Evolutionary conservation across 2,888 invertebrate genomes (phyloP).

Genomic region (Drosophila rubida): DNA sequence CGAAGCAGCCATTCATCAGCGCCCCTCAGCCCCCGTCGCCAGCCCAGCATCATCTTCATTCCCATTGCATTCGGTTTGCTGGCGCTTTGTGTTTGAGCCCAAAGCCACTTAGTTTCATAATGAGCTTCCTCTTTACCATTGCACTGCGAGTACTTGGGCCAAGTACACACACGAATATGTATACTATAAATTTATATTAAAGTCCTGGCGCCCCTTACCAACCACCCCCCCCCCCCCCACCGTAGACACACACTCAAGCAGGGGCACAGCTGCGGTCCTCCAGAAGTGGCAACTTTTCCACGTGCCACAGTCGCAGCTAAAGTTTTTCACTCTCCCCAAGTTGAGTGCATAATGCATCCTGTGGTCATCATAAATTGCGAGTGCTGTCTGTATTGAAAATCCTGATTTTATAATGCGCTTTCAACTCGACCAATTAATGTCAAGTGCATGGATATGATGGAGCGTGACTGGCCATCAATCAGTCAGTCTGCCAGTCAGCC

Average conservation of each 20-base stretch:
- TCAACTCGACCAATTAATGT: conserved; percentile 60
- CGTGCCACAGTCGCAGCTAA: conserved; percentile 42
- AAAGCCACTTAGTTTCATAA: conserved; percentile 60
- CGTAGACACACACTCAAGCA: background rate
- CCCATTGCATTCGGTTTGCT: conserved; percentile 32
- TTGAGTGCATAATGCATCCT: conserved; percentile 17
- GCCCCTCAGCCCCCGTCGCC: background rate
- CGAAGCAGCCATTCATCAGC: conserved; percentile 54
- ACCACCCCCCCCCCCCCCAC: too few species aligned
- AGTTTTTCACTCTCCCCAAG: conserved; percentile 43
- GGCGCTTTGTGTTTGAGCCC: conserved; percentile 20
- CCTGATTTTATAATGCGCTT: conserved; percentile 35
- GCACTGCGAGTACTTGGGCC: conserved; percentile 1
- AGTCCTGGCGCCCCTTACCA: conserved; percentile 2
- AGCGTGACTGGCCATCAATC: conserved; percentile 15
- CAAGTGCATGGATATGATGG: conserved; percentile 39
- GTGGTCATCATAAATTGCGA: conserved; percentile 25
- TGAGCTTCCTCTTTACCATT: conserved; percentile 37
- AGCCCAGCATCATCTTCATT: background rate
- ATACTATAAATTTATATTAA: conserved; percentile 14
- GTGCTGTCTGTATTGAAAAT: conserved; percentile 26
- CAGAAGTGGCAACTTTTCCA: conserved; percentile 33
- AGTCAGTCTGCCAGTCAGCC: conserved; percentile 12
- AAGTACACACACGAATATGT: background rate
- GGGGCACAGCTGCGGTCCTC: conserved; percentile 18